Base-by-base conservation (phyloP, 2,113 vertebrate genomes). In the Pluvialis apricaria region DNA sequence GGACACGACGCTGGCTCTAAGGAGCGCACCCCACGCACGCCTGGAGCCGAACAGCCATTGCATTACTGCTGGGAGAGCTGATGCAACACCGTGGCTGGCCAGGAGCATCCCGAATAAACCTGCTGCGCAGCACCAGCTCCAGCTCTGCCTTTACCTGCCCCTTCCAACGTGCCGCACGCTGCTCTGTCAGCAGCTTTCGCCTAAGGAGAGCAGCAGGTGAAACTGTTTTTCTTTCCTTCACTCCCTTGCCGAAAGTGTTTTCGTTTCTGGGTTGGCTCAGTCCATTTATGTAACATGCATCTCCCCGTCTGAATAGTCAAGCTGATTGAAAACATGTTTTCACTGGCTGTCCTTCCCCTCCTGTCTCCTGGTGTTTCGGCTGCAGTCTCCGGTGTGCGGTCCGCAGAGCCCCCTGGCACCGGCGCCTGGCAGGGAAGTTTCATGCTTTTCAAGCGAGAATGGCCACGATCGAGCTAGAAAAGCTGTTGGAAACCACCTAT, bases 301-400 rank as follows among this genome's bases (percentile, higher is more conserved):
- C 93, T 84, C 82, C 69, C 79, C 10, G 10, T 81, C 79, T 71
- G 93, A 94, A 62, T 62, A 94, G 95, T 24, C 62, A 47, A 75
- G 64, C 36, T 62, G 95, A 88, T 79, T 94, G 88, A 66, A 96
- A 96, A 90, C 79, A 38, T 69, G 75, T 75, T 96, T 96, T 36
- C 64, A 44, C 93, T 90, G 89, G 90, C 93, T 90, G 82, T 95
- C 68, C 97, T 95, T 92, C 72, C 58, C 64, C 66, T 68, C 75
- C 87, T 77, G 72, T 42, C 94, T 96, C 92, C 86, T 86, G 83
- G 87, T 77, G 88, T 84, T 95, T 45, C 86, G 79, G 57, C 86
- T 92, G 82, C 79, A 42, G 69, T 9, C 79, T 34, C 86, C 10
- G 10, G 80, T 32, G 55, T 2, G 4, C 8, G 1, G 47, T 55